phyloP scores from a whole-genome alignment of 2,113 vertebrate genomes.

The Poecile atricapillus region DNA sequence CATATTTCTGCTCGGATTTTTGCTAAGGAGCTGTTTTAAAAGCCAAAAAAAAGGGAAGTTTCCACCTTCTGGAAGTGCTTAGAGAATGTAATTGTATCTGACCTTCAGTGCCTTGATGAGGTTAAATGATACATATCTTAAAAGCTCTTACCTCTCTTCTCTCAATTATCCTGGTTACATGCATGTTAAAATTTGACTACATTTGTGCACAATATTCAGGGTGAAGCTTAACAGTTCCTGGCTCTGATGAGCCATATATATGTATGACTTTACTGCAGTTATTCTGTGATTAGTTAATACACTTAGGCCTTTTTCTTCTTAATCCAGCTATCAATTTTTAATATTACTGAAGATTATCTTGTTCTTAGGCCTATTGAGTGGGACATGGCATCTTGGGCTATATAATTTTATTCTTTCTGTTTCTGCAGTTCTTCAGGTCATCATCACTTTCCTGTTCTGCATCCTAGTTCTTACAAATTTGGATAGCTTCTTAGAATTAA shows the following conservation, averaged over 20 bases:
- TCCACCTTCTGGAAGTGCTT: not conserved
- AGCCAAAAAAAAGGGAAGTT: not conserved
- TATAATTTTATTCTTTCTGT: not conserved
- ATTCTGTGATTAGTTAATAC: not conserved
- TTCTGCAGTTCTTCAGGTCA: not conserved
- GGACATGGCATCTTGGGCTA: not conserved
- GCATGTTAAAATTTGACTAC: not conserved
- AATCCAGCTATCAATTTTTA: not conserved
- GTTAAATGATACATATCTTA: not conserved
- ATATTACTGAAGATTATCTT: not conserved
- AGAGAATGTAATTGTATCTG: not conserved
- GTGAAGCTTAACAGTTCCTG: not conserved
- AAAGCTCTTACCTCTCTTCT: not conserved
- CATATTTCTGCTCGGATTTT: not conserved
- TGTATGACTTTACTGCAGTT: not conserved
- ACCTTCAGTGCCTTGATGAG: not conserved
- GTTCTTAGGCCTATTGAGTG: not conserved
- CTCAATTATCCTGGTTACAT: rapidly evolving
- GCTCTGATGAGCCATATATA: not conserved
- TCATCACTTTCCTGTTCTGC: not conserved
- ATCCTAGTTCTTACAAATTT: not conserved
- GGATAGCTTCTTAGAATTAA: not conserved
- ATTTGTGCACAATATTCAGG: not conserved
- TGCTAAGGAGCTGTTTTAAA: not conserved
- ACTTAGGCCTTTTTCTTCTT: not conserved